These are phyloP conservation scores for Petrocephalus schoutedeni DNA, from an alignment of 2,797 vertebrate genomes.

Conservation along the genomic window DNA sequence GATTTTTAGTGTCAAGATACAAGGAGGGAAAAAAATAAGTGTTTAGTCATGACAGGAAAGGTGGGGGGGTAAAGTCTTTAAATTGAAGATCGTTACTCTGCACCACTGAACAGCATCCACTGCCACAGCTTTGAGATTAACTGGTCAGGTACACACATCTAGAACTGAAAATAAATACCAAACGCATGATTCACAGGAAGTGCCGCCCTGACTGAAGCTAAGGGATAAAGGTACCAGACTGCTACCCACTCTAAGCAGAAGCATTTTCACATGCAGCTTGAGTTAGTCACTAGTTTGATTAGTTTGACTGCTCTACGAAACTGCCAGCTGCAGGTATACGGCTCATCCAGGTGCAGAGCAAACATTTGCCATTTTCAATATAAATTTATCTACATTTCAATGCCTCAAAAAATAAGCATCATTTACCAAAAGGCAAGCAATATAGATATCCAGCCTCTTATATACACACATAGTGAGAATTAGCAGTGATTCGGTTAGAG, in stretches of 20 bases:
- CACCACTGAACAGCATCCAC: background rate
- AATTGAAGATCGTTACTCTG: background rate
- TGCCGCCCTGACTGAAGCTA: background rate
- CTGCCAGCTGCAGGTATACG: background rate
- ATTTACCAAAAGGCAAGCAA: slow-evolving; percentile 10
- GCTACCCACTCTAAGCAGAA: background rate
- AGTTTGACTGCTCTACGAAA: background rate
- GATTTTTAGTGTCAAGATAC: background rate
- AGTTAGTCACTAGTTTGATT: background rate
- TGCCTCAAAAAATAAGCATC: slow-evolving; percentile 5
- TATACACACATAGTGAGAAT: background rate
- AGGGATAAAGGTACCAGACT: background rate
- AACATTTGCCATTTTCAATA: slow-evolving; percentile 6
- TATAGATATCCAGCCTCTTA: background rate
- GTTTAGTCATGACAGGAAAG: background rate
- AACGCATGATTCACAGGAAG: background rate
- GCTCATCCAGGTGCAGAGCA: background rate
- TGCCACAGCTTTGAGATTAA: background rate
- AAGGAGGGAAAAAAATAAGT: background rate
- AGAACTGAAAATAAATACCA: background rate
- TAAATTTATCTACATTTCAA: slow-evolving; percentile 12
- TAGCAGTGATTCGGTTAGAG: background rate
- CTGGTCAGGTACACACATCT: background rate
- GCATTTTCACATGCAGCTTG: background rate
- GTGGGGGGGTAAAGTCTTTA: background rate